Conservation (phyloP, 2,888 invertebrate genomes). For the Limnephilus auricula region DNA sequence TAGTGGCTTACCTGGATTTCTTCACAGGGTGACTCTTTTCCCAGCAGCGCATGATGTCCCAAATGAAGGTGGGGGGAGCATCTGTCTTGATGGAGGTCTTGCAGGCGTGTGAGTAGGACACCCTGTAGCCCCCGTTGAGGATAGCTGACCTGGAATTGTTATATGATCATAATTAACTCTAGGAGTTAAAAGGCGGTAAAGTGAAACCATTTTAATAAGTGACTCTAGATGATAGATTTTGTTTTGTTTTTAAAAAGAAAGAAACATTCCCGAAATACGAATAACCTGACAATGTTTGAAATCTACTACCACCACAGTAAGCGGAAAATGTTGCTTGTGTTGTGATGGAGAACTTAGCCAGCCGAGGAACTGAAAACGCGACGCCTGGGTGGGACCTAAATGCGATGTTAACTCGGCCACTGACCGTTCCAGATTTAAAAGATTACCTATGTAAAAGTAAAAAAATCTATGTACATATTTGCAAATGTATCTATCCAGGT, state of each 20-base stretch:
- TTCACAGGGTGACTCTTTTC: constrained; percentile 83
- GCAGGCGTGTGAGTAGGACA: constrained; percentile 94
- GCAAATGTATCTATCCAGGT: not conserved
- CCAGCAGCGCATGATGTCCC: constrained; percentile 95
- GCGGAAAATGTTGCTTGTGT: too few relatives aligned
- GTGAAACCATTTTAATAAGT: too few relatives aligned
- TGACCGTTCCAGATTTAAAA: too few relatives aligned
- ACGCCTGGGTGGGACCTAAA: too few relatives aligned
- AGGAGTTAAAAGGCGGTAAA: not conserved
- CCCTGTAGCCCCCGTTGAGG: constrained; percentile 91
- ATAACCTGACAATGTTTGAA: too few relatives aligned
- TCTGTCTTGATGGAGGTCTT: constrained; percentile 94
- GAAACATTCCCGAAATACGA: too few relatives aligned
- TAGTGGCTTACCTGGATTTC: constrained; percentile 77
- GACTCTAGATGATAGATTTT: too few relatives aligned
- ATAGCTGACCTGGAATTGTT: constrained; percentile 87
- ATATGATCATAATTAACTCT: not conserved
- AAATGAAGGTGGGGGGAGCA: constrained; percentile 90
- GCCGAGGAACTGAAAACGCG: too few relatives aligned
- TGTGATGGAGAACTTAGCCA: too few relatives aligned
- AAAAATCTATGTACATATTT: not conserved
- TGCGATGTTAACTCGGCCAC: too few relatives aligned
- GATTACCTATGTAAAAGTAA: not conserved
- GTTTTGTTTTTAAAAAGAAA: too few relatives aligned
- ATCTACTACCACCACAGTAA: too few relatives aligned